Conservation (phyloP, 1,140 invertebrate species). For the Drosophila novamexicana region DNA sequence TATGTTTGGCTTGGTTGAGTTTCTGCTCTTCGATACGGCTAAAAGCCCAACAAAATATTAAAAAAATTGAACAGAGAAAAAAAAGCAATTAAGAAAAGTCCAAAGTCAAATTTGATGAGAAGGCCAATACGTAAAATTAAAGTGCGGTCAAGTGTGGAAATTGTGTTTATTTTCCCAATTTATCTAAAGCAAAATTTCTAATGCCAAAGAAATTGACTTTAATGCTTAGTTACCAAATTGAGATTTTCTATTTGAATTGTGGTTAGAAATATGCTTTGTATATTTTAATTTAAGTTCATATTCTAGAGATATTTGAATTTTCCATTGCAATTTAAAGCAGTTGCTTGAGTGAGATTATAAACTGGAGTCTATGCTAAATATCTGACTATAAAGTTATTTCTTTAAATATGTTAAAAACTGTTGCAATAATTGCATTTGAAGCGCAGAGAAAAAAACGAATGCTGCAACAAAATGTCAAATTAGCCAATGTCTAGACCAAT, state of each 20-base stretch:
- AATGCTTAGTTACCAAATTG: neutral
- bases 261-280: slow-evolving; percentile 2
- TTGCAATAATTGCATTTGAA: too few relatives aligned
- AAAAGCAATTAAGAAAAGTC: slow-evolving; percentile 48
- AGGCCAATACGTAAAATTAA: slow-evolving; percentile 30
- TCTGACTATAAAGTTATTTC: neutral
- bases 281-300: neutral
- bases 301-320: too few relatives aligned
- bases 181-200: neutral
- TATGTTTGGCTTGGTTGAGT: slow-evolving; percentile 56
- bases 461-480: slow-evolving; percentile 26
- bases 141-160: slow-evolving; percentile 26
- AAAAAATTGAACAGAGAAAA: neutral
- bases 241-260: slow-evolving; percentile 1
- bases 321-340: too few relatives aligned
- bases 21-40: slow-evolving; percentile 24
- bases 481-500: slow-evolving; percentile 62
- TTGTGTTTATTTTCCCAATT: slow-evolving; percentile 14
- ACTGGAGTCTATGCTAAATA: slow-evolving; percentile 8
- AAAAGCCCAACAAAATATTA: slow-evolving; percentile 5
- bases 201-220: neutral
- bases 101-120: slow-evolving; percentile 32
- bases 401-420: neutral
- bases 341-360: slow-evolving; percentile 8
- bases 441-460: neutral